These are phyloP conservation scores for Ochropacha duplaris DNA, from an alignment of 2,888 invertebrate species.

Conservation along the genomic window DNA sequence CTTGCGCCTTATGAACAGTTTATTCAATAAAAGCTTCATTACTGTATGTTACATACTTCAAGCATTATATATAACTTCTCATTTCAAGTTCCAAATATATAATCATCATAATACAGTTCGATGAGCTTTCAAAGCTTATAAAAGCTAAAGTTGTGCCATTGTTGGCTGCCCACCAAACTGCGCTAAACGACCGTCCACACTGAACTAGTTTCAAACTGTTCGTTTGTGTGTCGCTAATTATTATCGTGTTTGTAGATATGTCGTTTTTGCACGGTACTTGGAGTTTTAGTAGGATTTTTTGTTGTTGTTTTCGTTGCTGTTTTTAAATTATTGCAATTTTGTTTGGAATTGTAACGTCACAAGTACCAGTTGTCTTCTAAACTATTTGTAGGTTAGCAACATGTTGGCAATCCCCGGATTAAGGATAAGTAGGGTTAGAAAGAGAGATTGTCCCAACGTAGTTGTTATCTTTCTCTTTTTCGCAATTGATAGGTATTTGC, in stretches of 20 bases:
- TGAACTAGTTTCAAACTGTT: slow-evolving; percentile 1
- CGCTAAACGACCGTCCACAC: slow-evolving; percentile 4
- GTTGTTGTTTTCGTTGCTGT: too few relatives aligned
- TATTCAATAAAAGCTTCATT: too few relatives aligned
- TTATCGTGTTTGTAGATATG: neutral
- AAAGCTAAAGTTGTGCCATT: neutral
- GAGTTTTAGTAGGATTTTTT: neutral
- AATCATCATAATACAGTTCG: neutral
- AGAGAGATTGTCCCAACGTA: too few relatives aligned
- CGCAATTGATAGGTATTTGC: too few relatives aligned
- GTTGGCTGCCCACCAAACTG: slow-evolving; percentile 3
- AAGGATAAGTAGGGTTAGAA: too few relatives aligned
- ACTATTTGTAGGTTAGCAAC: too few relatives aligned
- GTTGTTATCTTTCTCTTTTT: too few relatives aligned
- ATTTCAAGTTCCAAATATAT: neutral
- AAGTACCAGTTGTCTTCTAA: too few relatives aligned
- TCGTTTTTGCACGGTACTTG: neutral
- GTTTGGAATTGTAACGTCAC: too few relatives aligned
- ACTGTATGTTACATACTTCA: too few relatives aligned
- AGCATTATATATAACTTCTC: neutral
- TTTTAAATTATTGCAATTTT: too few relatives aligned
- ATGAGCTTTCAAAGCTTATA: neutral
- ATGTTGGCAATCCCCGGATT: too few relatives aligned
- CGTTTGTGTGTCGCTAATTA: neutral
- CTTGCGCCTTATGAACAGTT: neutral